These are phyloP conservation scores for Melanocharis versteri DNA, from an alignment of 2,113 vertebrate species.

Conservation along the genomic window DNA sequence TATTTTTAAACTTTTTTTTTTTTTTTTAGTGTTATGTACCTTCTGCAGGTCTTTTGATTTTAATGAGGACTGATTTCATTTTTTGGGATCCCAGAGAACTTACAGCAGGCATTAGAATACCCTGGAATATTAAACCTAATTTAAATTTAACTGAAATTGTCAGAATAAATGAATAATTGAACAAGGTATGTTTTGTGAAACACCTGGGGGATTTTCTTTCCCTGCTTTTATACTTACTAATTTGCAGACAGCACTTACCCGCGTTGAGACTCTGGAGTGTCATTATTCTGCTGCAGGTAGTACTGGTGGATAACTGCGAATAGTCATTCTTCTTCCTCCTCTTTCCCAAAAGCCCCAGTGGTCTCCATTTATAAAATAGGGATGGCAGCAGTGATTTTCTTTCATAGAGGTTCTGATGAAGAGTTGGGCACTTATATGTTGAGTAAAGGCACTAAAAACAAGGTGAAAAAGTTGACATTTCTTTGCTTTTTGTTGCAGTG, in stretches of 20 bases:
- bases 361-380: neutral
- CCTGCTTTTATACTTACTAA: neutral
- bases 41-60: neutral
- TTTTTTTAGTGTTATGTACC: neutral
- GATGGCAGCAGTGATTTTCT: neutral
- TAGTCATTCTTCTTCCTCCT: neutral
- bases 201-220: neutral
- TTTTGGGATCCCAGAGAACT: neutral
- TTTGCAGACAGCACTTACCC: neutral
- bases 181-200: neutral
- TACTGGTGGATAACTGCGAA: neutral
- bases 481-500: neutral
- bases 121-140: neutral
- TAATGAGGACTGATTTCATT: neutral
- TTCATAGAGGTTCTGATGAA: neutral
- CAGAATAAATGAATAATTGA: conserved; percentile 29
- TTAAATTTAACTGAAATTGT: conserved; percentile 7
- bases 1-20: neutral
- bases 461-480: neutral
- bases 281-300: neutral
- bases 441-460: neutral
- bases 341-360: neutral
- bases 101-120: neutral
- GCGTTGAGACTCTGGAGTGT: neutral
- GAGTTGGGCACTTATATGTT: neutral